Evolutionary conservation across 2,797 vertebrate species (phyloP).

Genomic region (Acrossocheilus wenchowensis): DNA sequence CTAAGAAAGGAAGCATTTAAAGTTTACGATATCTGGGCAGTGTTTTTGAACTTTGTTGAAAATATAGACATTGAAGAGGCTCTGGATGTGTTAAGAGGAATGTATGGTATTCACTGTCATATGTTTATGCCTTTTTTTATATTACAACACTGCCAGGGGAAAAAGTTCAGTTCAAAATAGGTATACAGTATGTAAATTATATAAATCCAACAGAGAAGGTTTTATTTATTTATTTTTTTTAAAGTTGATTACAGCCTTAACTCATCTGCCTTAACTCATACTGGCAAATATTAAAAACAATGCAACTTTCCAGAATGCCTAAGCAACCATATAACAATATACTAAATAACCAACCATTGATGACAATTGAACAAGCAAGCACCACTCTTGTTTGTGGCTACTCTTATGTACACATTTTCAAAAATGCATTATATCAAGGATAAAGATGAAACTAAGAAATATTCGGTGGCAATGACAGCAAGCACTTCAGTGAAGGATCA

Average conservation of each 20-base stretch:
- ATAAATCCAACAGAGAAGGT: background rate
- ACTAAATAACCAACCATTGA: background rate
- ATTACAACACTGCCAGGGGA: background rate
- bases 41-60: background rate
- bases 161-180: no score
- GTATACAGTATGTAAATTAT: background rate
- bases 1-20: background rate
- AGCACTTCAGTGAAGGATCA: constrained; percentile 1
- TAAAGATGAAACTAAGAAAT: constrained; percentile 1
- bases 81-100: background rate
- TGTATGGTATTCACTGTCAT: background rate
- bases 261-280: background rate
- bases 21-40: background rate
- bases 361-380: background rate
- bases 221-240: no score
- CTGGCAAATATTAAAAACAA: background rate
- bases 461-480: background rate
- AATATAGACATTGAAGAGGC: background rate
- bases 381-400: background rate
- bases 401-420: background rate
- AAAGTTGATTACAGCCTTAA: background rate
- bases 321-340: background rate
- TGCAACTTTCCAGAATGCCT: background rate
- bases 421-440: background rate
- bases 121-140: background rate